Evolutionary conservation across 2,113 vertebrate genomes (phyloP).

Genomic region (Dasypus novemcinctus): DNA sequence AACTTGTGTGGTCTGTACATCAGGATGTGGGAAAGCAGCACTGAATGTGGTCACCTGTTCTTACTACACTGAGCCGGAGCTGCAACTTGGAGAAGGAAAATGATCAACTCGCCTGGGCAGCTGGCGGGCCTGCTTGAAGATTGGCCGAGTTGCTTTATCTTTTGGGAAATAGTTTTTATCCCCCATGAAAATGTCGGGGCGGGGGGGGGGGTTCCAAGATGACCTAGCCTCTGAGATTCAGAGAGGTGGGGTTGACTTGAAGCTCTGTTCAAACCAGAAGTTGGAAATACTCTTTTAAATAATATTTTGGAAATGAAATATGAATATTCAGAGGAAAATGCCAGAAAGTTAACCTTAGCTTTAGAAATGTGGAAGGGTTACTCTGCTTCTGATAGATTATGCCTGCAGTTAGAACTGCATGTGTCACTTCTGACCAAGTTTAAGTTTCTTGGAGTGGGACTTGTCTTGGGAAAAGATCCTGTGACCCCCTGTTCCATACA

Average conservation of each 20-base stretch:
- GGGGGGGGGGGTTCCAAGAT: accelerated
- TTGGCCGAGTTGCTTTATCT: no score
- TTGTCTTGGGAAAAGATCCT: no score
- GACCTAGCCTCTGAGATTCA: not conserved
- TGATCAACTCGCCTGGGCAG: accelerated
- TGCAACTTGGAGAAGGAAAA: accelerated
- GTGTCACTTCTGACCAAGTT: not conserved
- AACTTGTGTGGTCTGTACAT: accelerated
- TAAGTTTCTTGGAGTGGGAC: not conserved
- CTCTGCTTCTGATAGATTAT: not conserved
- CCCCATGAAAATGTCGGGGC: accelerated
- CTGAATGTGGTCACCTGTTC: accelerated
- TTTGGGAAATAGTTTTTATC: not conserved
- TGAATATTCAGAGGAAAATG: accelerated
- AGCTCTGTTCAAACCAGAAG: not conserved
- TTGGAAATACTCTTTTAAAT: not conserved
- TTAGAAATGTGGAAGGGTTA: accelerated
- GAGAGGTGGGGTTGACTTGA: not conserved
- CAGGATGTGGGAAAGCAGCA: not conserved
- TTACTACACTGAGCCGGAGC: accelerated
- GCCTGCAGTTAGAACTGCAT: accelerated
- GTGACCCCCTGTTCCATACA: accelerated
- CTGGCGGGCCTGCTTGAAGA: accelerated
- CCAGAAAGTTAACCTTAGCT: not conserved
- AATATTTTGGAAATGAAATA: not conserved